Evolutionary conservation across 2,113 vertebrate species (phyloP), one percentile per base, ranked within the genome.

Genomic region (Daboia siamensis): DNA sequence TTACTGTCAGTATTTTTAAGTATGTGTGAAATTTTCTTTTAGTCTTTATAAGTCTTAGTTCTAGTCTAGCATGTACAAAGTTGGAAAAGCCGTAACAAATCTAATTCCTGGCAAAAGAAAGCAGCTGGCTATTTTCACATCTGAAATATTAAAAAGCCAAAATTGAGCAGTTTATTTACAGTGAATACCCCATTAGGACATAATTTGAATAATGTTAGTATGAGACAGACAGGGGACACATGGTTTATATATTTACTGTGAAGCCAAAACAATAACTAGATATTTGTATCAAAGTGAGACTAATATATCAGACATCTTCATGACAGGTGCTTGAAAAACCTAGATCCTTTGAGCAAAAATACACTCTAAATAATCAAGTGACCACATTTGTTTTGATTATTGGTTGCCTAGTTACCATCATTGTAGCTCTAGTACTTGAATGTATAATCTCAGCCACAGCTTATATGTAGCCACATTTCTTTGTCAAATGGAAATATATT

Each of bases 331-430:
- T 92, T 86, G 80, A 93, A 96, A 95, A 94, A 0, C 21, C 74
- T 92, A 94, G 88, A 93, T 54, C 24, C 84, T 94, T 0, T 11
- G 89, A 93, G 92, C 88, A 95, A 91, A 95, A 44, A 91, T 92
- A 93, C 21, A 93, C 96, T 97, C 97, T 96, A 97, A 98, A 97
- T 97, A 97, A 52, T 74, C 90, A 1, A 95, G 89, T 97, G 96
- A 95, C 92, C 1, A 0, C 89, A 92, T 96, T 96, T 97, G 96
- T 97, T 97, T 95, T 97, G 95, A 91, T 96, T 96, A 90, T 61
- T 59, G 5, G 96, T 97, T 55, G 61, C 97, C 94, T 95, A 89
- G 97, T 93, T 96, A 98, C 96, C 80, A 91, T 64, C 7, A 39
- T 86, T 57, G 74, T 92, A 26, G 1, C 0, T 0, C 26, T 39